Conservation (phyloP, 2,888 invertebrate species). For the Drosophila lutescens region DNA sequence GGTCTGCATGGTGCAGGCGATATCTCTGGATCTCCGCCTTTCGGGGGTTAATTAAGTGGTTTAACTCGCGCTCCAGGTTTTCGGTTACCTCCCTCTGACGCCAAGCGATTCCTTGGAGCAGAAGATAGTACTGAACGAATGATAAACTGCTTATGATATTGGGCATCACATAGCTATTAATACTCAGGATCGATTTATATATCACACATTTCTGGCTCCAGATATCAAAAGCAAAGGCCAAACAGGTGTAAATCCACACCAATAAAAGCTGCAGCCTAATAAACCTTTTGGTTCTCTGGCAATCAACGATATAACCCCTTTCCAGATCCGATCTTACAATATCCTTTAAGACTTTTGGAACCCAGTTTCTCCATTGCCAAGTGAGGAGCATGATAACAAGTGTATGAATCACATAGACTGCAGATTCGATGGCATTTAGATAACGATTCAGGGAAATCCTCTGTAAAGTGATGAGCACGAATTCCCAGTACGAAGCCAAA, state of each 20-base stretch:
- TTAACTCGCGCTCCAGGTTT: constrained; percentile 34
- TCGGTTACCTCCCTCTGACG: constrained; percentile 42
- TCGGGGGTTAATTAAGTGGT: constrained; percentile 4
- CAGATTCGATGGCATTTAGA: constrained; percentile 50
- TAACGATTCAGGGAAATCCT: constrained; percentile 47
- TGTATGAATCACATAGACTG: constrained; percentile 51
- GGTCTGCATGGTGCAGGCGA: constrained; percentile 42
- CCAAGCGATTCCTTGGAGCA: constrained; percentile 46
- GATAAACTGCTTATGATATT: constrained; percentile 54
- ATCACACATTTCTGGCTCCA: constrained; percentile 3
- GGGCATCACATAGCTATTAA: constrained; percentile 52
- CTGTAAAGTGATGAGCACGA: constrained; percentile 1
- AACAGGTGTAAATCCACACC: constrained; percentile 25
- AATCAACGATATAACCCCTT: constrained; percentile 38
- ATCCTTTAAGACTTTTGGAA: constrained; percentile 10
- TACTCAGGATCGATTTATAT: constrained; percentile 3
- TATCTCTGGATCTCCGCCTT: constrained; percentile 34
- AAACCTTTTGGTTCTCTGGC: constrained; percentile 15
- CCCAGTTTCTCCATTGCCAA: constrained; percentile 37
- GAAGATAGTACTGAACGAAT: constrained; percentile 49
- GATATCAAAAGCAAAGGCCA: constrained; percentile 19
- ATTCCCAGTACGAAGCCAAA: constrained; percentile 42
- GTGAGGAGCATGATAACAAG: constrained; percentile 45
- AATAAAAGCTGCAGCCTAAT: constrained; percentile 38
- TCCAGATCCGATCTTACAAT: constrained; percentile 49